Percentiles rank a stretch among this genome's conserved stretches.
Conservation (phyloP, 2,113 vertebrate species). For the Lycaon pictus region DNA sequence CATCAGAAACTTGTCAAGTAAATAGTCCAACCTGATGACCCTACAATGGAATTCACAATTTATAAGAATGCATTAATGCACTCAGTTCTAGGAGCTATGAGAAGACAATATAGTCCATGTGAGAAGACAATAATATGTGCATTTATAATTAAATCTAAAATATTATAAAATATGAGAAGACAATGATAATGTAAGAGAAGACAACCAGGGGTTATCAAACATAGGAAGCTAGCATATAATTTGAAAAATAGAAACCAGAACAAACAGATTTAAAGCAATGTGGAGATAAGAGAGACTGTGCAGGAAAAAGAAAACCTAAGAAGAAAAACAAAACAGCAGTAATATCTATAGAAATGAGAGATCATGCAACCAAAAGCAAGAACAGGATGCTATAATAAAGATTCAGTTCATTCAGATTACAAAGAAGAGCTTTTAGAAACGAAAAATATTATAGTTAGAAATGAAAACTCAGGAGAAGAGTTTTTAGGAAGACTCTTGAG, state of each 20-base stretch:
- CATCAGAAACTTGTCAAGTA: neutral
- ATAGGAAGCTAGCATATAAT: neutral
- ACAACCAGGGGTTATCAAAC: neutral
- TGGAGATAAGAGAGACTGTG: neutral
- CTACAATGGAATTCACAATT: neutral
- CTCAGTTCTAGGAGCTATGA: conserved; percentile 7
- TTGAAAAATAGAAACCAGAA: neutral
- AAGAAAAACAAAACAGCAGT: neutral
- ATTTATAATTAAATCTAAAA: neutral
- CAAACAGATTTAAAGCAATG: conserved; percentile 15
- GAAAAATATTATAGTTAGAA: neutral
- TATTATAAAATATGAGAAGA: neutral
- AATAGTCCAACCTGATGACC: neutral
- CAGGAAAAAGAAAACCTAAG: neutral
- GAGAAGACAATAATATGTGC: neutral
- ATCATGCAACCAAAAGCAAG: neutral
- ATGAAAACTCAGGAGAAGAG: neutral
- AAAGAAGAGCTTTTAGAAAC: neutral
- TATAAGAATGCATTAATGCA: neutral
- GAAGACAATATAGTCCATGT: neutral
- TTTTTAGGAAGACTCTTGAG: neutral
- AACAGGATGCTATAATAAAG: neutral
- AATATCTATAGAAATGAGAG: neutral
- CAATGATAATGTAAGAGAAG: neutral
- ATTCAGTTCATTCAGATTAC: neutral